Percentiles rank a stretch among this genome's conserved stretches.
phyloP scores from a whole-genome alignment of 2,113 vertebrate species.

The Opisthocomus hoazin region DNA sequence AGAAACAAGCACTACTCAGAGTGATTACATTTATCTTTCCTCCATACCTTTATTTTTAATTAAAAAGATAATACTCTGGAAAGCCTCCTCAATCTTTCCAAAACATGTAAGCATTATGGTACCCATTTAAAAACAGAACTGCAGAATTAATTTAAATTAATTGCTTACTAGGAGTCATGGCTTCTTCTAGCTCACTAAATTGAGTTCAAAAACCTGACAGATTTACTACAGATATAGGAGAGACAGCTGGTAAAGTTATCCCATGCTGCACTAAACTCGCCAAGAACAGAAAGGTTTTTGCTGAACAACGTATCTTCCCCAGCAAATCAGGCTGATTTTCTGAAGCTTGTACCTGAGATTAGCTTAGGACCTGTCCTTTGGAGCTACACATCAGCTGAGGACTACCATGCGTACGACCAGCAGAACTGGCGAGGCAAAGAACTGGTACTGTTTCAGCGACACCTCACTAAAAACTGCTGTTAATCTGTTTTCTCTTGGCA shows the following conservation, averaged over 20 bases:
- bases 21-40: neutral
- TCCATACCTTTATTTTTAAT: conserved; percentile 19
- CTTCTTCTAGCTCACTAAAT: neutral
- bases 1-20: neutral
- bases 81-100: neutral
- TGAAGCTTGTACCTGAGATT: neutral
- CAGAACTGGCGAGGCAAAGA: neutral
- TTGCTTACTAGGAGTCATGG: neutral
- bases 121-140: neutral
- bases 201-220: neutral
- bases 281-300: neutral
- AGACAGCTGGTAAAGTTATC: neutral
- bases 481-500: neutral
- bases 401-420: no score
- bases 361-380: neutral
- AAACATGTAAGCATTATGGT: neutral
- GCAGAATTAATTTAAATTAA: neutral
- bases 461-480: neutral
- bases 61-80: conserved; percentile 1
- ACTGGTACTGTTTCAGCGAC: neutral
- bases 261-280: neutral
- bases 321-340: rapidly evolving
- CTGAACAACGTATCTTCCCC: neutral
- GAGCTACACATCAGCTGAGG: neutral
- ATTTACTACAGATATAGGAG: neutral